These are phyloP conservation scores for Xestia c-nigrum DNA, from an alignment of 2,888 invertebrate species.

Conservation along the genomic window DNA sequence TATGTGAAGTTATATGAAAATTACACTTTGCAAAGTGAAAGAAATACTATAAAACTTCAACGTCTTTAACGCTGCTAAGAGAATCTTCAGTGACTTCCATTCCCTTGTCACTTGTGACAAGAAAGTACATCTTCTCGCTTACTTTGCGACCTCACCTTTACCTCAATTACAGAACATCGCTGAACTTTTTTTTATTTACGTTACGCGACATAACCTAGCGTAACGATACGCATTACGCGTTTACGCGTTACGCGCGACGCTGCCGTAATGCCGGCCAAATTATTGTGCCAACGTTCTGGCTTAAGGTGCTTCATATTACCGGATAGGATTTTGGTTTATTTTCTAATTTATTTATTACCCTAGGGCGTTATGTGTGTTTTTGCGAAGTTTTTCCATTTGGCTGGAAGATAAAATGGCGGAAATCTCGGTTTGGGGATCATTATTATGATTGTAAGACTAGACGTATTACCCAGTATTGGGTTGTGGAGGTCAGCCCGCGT, in stretches of 20 bases:
- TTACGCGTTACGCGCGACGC: conserved; percentile 52
- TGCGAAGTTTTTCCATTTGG: neutral
- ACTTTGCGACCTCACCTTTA: conserved; percentile 40
- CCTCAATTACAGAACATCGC: conserved; percentile 60
- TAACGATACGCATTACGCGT: conserved; percentile 57
- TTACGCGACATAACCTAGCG: conserved; percentile 57
- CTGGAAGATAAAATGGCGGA: neutral
- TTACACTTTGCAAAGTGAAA: neutral
- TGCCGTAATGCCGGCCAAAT: conserved; percentile 47
- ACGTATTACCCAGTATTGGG: neutral
- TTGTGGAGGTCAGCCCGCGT: neutral
- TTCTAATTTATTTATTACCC: conserved; percentile 45
- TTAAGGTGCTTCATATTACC: conserved; percentile 38
- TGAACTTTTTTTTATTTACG: conserved; percentile 67
- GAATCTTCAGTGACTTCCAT: neutral
- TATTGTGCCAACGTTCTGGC: conserved; percentile 24
- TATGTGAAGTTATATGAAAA: no score
- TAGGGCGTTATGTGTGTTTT: conserved; percentile 15
- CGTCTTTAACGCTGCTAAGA: neutral
- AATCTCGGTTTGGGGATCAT: neutral
- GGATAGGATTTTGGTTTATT: conserved; percentile 38
- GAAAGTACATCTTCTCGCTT: neutral
- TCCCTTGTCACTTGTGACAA: neutral
- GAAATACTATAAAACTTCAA: neutral
- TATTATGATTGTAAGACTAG: neutral